A percentile compares a stretch with the other conserved stretches of the same genome.
Conservation (phyloP, 2,113 vertebrate genomes). For the Caranx melampygus region DNA sequence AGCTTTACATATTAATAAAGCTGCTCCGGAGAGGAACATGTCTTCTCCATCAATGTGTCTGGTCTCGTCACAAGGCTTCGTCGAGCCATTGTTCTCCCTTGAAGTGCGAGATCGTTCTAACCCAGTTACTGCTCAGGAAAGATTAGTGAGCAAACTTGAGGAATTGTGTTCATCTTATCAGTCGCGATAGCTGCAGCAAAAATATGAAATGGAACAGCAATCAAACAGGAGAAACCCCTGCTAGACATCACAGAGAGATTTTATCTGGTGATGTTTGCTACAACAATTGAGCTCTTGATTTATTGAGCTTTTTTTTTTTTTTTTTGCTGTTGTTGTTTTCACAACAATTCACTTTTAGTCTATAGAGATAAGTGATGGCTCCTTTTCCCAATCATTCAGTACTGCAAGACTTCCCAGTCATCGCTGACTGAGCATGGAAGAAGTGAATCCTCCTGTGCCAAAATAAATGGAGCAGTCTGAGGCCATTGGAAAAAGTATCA, state of each 20-base stretch:
- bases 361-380: conserved; percentile 9
- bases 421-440: conserved; percentile 18
- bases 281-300: conserved; percentile 25
- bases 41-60: conserved; percentile 42
- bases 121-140: conserved; percentile 2
- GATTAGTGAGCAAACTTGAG: conserved; percentile 21
- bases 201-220: conserved; percentile 51
- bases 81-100: conserved; percentile 20
- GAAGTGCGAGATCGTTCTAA: background rate
- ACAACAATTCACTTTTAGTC: conserved; percentile 25
- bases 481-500: conserved; percentile 1
- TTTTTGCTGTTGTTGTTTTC: conserved; percentile 4
- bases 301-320: conserved; percentile 20
- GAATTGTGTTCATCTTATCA: conserved; percentile 34
- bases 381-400: conserved; percentile 5
- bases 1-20: conserved; percentile 75
- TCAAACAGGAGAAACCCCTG: conserved; percentile 40
- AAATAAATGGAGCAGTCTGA: conserved; percentile 27
- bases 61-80: conserved; percentile 18
- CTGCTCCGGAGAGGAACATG: conserved; percentile 44
- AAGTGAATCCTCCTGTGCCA: conserved; percentile 3
- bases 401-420: background rate
- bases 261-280: conserved; percentile 42
- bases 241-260: conserved; percentile 15
- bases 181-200: conserved; percentile 14